Conservation (phyloP, 2,797 vertebrate species). For the Propithecus perrieri region DNA sequence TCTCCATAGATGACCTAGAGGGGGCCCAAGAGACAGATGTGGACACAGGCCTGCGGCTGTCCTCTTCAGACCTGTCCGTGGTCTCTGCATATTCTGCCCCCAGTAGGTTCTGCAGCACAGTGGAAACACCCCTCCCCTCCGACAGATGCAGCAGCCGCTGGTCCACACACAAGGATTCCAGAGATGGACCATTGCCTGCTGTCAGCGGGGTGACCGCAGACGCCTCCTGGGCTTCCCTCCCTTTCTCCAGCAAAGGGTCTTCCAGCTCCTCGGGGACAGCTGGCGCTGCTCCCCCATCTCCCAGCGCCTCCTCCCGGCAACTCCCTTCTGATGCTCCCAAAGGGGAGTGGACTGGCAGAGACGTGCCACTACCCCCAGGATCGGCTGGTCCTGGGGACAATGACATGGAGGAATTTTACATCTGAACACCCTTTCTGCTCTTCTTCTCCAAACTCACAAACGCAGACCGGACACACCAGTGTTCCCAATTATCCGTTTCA, state of each 20-base stretch:
- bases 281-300: slow-evolving; percentile 57
- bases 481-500: not conserved
- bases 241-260: slow-evolving; percentile 75
- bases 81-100: slow-evolving; percentile 91
- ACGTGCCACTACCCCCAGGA: accelerated
- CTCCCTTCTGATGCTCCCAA: slow-evolving; percentile 13
- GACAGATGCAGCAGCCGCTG: slow-evolving; percentile 40
- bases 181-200: slow-evolving; percentile 60
- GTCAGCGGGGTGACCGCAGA: slow-evolving; percentile 30
- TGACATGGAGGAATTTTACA: slow-evolving; percentile 93
- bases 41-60: slow-evolving; percentile 92
- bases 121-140: slow-evolving; percentile 58
- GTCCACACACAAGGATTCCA: slow-evolving; percentile 29
- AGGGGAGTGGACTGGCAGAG: not conserved
- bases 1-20: slow-evolving; percentile 91
- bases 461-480: not conserved
- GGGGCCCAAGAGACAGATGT: slow-evolving; percentile 95
- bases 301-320: slow-evolving; percentile 56
- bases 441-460: not conserved
- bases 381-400: not conserved
- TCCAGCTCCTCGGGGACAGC: slow-evolving; percentile 54
- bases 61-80: slow-evolving; percentile 91
- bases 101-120: slow-evolving; percentile 81
- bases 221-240: slow-evolving; percentile 64
- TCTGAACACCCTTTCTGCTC: slow-evolving; percentile 81